Evolutionary conservation across 2,797 vertebrate genomes (phyloP).

Genomic region (Momotus momota): DNA sequence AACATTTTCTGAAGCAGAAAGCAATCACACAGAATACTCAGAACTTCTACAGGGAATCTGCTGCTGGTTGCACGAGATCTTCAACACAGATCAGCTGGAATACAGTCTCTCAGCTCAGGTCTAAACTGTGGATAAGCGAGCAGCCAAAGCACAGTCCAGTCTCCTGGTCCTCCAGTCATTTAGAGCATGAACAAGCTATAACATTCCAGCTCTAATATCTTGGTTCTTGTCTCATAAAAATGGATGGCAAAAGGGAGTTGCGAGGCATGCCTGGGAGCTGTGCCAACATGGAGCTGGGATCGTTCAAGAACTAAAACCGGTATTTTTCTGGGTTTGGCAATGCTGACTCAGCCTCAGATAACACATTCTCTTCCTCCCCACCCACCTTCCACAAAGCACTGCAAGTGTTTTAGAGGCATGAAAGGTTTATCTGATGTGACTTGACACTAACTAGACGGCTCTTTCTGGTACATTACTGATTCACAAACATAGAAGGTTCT

Average conservation of each 20-base stretch:
- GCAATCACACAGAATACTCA: neutral
- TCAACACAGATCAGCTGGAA: neutral
- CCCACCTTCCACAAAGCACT: neutral
- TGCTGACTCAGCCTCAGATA: neutral
- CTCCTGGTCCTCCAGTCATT: neutral
- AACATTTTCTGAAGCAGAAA: neutral
- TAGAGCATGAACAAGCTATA: accelerated
- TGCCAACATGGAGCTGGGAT: neutral
- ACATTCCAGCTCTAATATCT: neutral
- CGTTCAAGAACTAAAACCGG: neutral
- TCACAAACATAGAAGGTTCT: neutral
- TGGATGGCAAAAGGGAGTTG: neutral
- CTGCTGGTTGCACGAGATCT: neutral
- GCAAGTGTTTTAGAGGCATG: neutral
- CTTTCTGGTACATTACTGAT: neutral
- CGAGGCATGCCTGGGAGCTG: neutral
- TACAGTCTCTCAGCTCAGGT: neutral
- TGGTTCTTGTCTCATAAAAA: neutral
- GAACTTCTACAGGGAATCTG: neutral
- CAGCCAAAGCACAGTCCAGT: neutral
- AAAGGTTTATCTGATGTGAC: neutral
- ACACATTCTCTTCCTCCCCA: neutral
- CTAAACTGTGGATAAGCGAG: neutral
- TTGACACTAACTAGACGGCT: neutral
- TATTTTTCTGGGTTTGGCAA: constrained; percentile 6